Conservation (phyloP, 2,888 invertebrate species). For the Aplocera efformata region DNA sequence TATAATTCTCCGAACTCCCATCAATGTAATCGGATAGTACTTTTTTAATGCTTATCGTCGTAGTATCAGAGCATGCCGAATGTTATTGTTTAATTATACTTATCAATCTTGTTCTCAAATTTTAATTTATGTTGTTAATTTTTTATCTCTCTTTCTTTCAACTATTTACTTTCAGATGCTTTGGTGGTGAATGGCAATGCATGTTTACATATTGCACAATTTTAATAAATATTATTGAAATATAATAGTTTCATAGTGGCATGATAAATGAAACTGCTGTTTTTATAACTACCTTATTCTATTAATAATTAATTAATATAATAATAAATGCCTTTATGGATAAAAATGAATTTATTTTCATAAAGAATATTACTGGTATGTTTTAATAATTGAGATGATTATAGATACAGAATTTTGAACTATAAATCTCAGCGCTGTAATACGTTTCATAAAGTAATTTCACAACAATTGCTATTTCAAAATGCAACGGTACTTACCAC, state of each 20-base stretch:
- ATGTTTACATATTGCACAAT: slow-evolving; percentile 49
- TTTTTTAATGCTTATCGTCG: slow-evolving; percentile 55
- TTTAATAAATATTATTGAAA: slow-evolving; percentile 18
- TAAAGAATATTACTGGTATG: no score
- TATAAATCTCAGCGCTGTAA: slow-evolving; percentile 2
- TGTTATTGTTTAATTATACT: slow-evolving; percentile 32
- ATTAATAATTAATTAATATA: no score
- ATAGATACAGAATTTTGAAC: neutral
- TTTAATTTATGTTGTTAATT: slow-evolving; percentile 19
- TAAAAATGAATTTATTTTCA: no score
- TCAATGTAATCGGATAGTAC: slow-evolving; percentile 57
- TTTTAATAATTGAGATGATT: no score
- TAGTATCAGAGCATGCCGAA: slow-evolving; percentile 56
- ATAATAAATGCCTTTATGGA: no score
- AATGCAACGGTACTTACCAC: slow-evolving; percentile 2
- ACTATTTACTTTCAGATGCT: slow-evolving; percentile 43
- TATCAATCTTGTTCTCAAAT: slow-evolving; percentile 21
- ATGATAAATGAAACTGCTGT: slow-evolving; percentile 24
- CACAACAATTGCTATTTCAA: slow-evolving; percentile 11
- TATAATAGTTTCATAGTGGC: slow-evolving; percentile 26
- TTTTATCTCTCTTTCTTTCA: slow-evolving; percentile 26
- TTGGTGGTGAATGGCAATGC: slow-evolving; percentile 60
- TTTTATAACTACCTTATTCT: no score
- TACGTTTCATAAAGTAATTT: neutral
- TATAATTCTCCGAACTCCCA: slow-evolving; percentile 1